Evolutionary conservation across 2,888 invertebrate genomes (phyloP).

Genomic region (Ashinkailepas kermadecensis): DNA sequence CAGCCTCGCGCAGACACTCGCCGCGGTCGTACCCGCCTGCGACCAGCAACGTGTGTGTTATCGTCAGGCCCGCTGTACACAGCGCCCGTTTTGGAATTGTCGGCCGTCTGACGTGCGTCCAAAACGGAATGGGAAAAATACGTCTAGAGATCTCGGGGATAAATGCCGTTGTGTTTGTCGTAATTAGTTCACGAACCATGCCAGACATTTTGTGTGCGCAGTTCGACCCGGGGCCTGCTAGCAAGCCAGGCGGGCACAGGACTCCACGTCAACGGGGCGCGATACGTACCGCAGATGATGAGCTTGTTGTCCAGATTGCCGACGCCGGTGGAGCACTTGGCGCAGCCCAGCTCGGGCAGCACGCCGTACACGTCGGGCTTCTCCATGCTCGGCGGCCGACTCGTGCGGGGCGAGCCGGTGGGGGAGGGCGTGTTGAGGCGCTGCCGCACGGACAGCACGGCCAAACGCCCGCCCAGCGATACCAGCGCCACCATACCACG

Average conservation of each 20-base stretch:
- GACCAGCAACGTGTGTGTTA: conserved; percentile 30
- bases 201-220: background rate
- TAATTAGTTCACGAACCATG: background rate
- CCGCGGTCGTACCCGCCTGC: conserved; percentile 72
- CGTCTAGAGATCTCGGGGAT: too few relatives aligned
- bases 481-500: conserved; percentile 57
- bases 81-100: too few relatives aligned
- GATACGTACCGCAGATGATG: conserved; percentile 62
- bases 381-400: conserved; percentile 38
- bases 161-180: too few relatives aligned
- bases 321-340: conserved; percentile 67
- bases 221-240: too few relatives aligned
- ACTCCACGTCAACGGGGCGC: too few relatives aligned
- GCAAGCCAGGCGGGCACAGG: too few relatives aligned
- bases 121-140: too few relatives aligned
- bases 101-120: too few relatives aligned
- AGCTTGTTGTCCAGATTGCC: conserved; percentile 61
- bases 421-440: conserved; percentile 46
- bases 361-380: conserved; percentile 53
- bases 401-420: conserved; percentile 32
- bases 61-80: background rate
- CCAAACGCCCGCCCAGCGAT: conserved; percentile 54
- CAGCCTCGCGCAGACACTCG: conserved; percentile 67
- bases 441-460: conserved; percentile 54
- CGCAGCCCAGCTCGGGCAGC: conserved; percentile 55